A percentile compares a stretch with the other conserved stretches of the same genome.
Evolutionary conservation across 2,888 invertebrate genomes (phyloP).

Genomic region (Hipparchia semele): DNA sequence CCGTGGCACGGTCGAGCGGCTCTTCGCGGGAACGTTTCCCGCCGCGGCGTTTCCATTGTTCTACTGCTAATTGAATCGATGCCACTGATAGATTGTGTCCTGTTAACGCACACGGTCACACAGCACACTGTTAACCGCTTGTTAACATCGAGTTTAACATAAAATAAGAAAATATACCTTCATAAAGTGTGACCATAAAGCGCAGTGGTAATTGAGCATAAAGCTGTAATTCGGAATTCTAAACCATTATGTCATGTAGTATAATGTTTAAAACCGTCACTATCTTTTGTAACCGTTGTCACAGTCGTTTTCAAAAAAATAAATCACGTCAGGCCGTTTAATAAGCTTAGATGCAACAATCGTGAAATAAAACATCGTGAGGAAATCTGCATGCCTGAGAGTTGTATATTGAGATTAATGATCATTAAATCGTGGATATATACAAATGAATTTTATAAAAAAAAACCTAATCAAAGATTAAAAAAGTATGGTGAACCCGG

Average conservation of each 20-base stretch:
- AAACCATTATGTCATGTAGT: background rate
- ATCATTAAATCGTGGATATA: no score
- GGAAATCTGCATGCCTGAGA: no score
- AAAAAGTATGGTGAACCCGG: background rate
- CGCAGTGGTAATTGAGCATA: no score
- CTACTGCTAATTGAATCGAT: conserved; percentile 77
- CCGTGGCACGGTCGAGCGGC: conserved; percentile 42
- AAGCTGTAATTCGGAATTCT: no score
- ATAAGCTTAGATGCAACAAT: no score
- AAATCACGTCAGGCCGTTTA: no score
- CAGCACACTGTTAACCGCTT: conserved; percentile 28
- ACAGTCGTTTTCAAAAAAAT: no score
- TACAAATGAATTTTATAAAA: background rate
- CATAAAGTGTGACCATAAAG: no score
- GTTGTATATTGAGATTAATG: no score
- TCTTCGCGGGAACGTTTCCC: conserved; percentile 36
- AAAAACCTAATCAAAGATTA: background rate
- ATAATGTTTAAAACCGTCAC: background rate
- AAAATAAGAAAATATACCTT: no score
- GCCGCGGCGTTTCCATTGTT: conserved; percentile 66
- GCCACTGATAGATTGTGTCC: conserved; percentile 72
- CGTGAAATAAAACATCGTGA: no score
- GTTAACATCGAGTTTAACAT: conserved; percentile 12
- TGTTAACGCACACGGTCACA: conserved; percentile 37
- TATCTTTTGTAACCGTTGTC: no score